Evolutionary conservation across 2,797 vertebrate species (phyloP).

Genomic region (Etheostoma nigrum): DNA sequence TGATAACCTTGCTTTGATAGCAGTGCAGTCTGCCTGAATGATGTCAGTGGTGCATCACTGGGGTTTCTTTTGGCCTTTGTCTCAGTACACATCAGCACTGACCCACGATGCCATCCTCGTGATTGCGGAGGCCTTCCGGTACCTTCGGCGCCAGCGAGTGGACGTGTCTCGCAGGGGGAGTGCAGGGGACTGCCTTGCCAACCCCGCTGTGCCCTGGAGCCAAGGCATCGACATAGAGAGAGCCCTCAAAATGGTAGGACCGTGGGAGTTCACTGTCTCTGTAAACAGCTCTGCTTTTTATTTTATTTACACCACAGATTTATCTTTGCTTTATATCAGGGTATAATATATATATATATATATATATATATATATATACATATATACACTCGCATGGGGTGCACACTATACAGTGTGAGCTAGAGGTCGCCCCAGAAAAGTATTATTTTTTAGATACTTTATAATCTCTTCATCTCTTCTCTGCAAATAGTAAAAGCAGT

Average conservation of each 20-base stretch:
- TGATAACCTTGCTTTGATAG: constrained; percentile 31
- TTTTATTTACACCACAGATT: not conserved
- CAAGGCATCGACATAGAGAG: constrained; percentile 99
- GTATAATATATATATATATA: no score
- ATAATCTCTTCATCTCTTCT: constrained; percentile 1
- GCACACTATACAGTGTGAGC: no score
- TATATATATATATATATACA: no score
- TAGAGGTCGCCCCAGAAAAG: not conserved
- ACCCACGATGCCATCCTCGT: constrained; percentile 96
- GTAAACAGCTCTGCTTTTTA: constrained; percentile 1
- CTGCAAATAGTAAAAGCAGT: not conserved
- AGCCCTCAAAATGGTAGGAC: constrained; percentile 96
- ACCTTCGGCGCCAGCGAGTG: constrained; percentile 94
- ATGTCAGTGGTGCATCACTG: constrained; percentile 36
- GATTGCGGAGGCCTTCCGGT: constrained; percentile 96
- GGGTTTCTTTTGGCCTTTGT: constrained; percentile 42
- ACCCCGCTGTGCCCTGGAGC: constrained; percentile 98
- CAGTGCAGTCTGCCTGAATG: constrained; percentile 17
- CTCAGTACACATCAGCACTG: constrained; percentile 96
- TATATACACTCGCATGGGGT: no score
- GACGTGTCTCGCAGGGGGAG: constrained; percentile 96
- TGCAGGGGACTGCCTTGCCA: constrained; percentile 97
- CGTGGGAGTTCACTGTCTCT: not conserved
- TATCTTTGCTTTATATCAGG: not conserved
- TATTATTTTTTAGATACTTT: not conserved